A percentile compares a stretch with the other conserved stretches of the same genome.
Evolutionary conservation across 2,113 vertebrate genomes (phyloP).

Genomic region (Numida meleagris): DNA sequence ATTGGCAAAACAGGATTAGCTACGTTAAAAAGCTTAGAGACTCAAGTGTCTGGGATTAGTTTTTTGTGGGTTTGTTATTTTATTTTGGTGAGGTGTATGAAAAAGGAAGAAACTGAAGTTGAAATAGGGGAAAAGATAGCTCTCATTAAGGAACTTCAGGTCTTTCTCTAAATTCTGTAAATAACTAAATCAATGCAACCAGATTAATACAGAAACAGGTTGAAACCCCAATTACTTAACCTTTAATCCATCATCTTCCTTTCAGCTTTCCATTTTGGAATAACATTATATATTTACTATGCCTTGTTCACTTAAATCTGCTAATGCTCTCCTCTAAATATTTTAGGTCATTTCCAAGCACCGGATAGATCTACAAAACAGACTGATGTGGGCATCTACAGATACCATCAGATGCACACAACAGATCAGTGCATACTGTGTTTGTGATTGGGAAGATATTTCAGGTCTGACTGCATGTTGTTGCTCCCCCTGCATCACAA

Average conservation of each 20-base stretch:
- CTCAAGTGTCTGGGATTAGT: constrained; percentile 20
- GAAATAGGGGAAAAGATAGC: background rate
- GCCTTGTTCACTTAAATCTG: background rate
- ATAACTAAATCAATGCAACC: background rate
- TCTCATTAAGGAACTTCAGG: background rate
- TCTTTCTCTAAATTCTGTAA: background rate
- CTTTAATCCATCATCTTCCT: constrained; percentile 39
- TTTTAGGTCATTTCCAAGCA: background rate
- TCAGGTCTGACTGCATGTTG: background rate
- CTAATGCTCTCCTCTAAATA: background rate
- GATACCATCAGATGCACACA: background rate
- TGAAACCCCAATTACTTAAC: constrained; percentile 53
- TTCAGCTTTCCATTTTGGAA: constrained; percentile 9
- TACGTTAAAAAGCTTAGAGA: constrained; percentile 62
- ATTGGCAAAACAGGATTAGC: constrained; percentile 57
- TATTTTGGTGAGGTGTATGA: background rate
- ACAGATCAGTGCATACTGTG: background rate
- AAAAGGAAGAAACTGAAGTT: background rate
- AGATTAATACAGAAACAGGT: background rate
- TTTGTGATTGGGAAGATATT: background rate
- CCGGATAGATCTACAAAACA: background rate
- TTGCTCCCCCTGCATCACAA: background rate
- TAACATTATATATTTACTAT: background rate
- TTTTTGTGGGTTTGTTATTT: background rate
- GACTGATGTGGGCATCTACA: background rate